phyloP scores from a whole-genome alignment of 1,140 invertebrate species.

The Drosophila mauritiana region DNA sequence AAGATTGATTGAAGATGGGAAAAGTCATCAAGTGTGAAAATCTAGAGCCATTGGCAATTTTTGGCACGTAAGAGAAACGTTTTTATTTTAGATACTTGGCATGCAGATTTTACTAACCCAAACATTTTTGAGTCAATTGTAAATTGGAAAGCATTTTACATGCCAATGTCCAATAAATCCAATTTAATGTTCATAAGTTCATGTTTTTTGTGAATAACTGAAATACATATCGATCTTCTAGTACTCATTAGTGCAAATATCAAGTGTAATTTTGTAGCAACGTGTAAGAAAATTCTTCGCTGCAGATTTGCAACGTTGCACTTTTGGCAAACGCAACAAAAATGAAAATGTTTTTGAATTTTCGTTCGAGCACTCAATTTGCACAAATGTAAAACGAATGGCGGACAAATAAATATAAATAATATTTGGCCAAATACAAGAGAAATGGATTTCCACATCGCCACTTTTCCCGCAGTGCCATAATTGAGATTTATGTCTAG shows the following conservation, averaged over 20 bases:
- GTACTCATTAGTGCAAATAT: background rate
- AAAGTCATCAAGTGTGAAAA: no score
- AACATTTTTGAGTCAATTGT: no score
- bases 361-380: constrained; percentile 11
- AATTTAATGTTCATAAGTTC: no score
- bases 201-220: no score
- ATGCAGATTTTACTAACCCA: no score
- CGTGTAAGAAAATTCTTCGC: constrained; percentile 2
- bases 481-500: constrained; percentile 65
- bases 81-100: no score
- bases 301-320: constrained; percentile 8
- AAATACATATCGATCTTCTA: background rate
- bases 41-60: no score
- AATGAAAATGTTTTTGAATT: constrained; percentile 7
- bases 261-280: background rate
- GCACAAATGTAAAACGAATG: constrained; percentile 17
- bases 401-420: constrained; percentile 9
- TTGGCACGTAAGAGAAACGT: no score
- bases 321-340: background rate
- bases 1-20: no score
- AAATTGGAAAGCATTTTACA: no score
- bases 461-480: constrained; percentile 18
- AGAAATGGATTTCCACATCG: constrained; percentile 4
- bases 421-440: constrained; percentile 27
- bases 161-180: no score